phyloP scores from a whole-genome alignment of 2,888 invertebrate genomes.

The Tuberolachnus salignus region DNA sequence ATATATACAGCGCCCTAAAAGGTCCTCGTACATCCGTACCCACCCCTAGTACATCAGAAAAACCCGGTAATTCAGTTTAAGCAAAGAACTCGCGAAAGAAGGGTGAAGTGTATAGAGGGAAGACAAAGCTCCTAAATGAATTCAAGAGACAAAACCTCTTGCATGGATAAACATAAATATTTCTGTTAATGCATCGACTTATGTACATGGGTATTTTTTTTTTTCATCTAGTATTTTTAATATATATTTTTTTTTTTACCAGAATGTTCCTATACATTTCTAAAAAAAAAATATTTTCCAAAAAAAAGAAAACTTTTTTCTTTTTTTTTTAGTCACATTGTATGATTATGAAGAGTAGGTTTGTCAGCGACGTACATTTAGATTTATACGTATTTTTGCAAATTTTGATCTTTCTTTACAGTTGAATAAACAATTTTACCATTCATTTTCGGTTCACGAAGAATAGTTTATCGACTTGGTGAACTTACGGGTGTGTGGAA shows the following conservation, averaged over 20 bases:
- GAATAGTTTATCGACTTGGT: conserved; percentile 47
- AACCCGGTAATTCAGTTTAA: conserved; percentile 43
- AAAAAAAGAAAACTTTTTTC: neutral
- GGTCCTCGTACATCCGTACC: neutral
- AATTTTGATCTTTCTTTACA: conserved; percentile 38
- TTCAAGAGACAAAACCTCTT: conserved; percentile 42
- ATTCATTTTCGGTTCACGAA: conserved; percentile 44
- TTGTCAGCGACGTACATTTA: conserved; percentile 11
- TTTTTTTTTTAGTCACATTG: too few relatives aligned
- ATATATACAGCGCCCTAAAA: conserved; percentile 30
- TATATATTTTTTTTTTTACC: neutral
- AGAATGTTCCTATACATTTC: neutral
- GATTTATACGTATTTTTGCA: conserved; percentile 28
- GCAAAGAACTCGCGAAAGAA: conserved; percentile 24
- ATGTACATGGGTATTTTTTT: neutral
- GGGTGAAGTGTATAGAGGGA: conserved; percentile 29
- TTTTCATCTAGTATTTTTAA: conserved; percentile 2
- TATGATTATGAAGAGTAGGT: neutral
- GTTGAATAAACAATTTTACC: conserved; percentile 49
- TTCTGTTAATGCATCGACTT: neutral
- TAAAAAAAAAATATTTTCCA: conserved; percentile 5
- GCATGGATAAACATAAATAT: conserved; percentile 37
- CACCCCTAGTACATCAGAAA: neutral
- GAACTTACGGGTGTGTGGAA: conserved; percentile 25
- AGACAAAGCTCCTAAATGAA: conserved; percentile 53